Evolutionary conservation across 2,888 invertebrate genomes (phyloP), one percentile per base, ranked within the genome.

Genomic region (Coelopa pilipes): DNA sequence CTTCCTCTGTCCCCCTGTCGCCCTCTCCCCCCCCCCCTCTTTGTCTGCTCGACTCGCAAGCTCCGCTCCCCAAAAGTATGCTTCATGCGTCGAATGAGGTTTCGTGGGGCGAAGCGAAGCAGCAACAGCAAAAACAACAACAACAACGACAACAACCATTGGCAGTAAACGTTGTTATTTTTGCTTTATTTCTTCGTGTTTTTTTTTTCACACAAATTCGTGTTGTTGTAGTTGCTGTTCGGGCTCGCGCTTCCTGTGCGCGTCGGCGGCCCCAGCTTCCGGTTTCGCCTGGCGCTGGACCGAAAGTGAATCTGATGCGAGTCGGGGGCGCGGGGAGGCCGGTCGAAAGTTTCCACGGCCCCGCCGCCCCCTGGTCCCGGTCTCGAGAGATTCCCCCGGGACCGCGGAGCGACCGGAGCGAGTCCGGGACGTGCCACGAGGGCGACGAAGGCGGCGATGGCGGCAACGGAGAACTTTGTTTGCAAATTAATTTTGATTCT

Each of bases 261-360:
- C 65, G 47, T 67, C 50, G 53, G 34, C 46, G 50, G 49, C 21
- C 46, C 21, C 15, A 59, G 46, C 47, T 65, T 65, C 47, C 47
- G 19, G 12, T 65, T 65, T 19, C 65, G 17, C 65, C 11, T 47
- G 46, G 47, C 47, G 19, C 65, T 59, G 57, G 12, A 45, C 62
- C 10, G 62, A 73, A 73, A 73, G 73, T 73, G 73, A 73, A 73
- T 73, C 73, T 73, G 73, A 17, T 73, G 60, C 62, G 34, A 34
- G 34, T 34, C 34, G 34, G 7, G 34, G 2, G 34, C 7, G 34
- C 4, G 34, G 4, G 34, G 7, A 34, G 7, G 47, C 9, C n/a
- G 12, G 60, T 21, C 13, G 19, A n/a, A 19, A 45, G 17, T 34
- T 62, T 62, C n/a, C n/a, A n/a, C n/a, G n/a, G n/a, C n/a, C n/a